These are phyloP conservation scores for Cydia strobilella DNA, from an alignment of 1,140 invertebrate species.

Conservation along the genomic window DNA sequence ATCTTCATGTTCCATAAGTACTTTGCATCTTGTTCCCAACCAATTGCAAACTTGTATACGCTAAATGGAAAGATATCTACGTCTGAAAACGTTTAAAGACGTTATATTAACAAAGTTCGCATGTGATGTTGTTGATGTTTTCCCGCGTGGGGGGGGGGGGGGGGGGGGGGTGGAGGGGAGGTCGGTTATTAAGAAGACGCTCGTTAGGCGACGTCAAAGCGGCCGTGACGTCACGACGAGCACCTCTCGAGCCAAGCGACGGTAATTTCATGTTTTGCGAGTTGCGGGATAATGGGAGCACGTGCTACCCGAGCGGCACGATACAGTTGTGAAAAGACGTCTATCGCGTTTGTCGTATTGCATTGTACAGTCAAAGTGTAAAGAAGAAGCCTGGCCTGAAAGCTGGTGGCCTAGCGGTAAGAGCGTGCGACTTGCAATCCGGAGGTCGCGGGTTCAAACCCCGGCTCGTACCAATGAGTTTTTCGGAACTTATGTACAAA, in stretches of 20 bases:
- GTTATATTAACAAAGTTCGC: constrained; percentile 20
- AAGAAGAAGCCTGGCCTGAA: no score
- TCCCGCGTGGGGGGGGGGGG: background rate
- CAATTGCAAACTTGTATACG: constrained; percentile 10
- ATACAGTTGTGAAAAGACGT: background rate
- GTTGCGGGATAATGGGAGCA: constrained; percentile 13
- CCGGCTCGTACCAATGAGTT: no score
- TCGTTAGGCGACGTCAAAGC: constrained; percentile 28
- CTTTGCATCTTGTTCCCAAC: background rate
- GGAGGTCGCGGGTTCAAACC: no score
- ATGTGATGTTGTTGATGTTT: constrained; percentile 27
- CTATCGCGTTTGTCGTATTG: background rate
- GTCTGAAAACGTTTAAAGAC: constrained; percentile 18
- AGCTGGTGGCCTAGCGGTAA: no score
- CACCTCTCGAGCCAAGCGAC: constrained; percentile 5
- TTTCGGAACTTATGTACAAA: no score
- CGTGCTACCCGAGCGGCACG: background rate
- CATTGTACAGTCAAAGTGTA: no score
- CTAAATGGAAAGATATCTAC: constrained; percentile 3
- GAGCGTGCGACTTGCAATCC: no score
- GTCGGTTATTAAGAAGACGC: constrained; percentile 20
- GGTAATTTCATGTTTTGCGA: constrained; percentile 16
- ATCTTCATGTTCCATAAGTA: background rate
- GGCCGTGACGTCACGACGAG: background rate
- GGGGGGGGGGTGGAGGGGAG: background rate